Percentiles rank a stretch among this genome's conserved stretches.
These are phyloP conservation scores for Oryctes rhinoceros DNA, from an alignment of 1,140 invertebrate species.

Conservation along the genomic window DNA sequence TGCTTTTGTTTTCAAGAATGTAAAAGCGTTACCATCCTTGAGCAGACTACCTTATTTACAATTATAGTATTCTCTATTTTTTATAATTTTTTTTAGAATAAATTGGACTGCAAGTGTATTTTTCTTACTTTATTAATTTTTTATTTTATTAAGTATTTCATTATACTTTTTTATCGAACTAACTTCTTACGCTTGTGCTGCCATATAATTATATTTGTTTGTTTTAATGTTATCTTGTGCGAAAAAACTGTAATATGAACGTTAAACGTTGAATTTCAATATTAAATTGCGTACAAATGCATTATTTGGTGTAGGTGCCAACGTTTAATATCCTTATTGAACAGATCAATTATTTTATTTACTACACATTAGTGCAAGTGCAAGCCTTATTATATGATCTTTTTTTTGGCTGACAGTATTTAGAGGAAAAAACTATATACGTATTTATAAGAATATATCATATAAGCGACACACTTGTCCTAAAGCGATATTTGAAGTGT, in stretches of 20 bases:
- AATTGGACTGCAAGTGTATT: background rate
- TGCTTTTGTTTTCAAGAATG: background rate
- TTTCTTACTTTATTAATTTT: background rate
- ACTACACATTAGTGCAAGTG: constrained; percentile 20
- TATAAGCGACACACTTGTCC: constrained; percentile 27
- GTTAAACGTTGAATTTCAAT: background rate
- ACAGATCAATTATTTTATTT: background rate
- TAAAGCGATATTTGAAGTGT: constrained; percentile 1
- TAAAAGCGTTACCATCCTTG: background rate
- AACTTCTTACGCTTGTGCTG: constrained; percentile 7
- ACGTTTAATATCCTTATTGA: background rate
- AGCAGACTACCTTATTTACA: constrained; percentile 14
- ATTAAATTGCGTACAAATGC: background rate
- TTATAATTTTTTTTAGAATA: constrained; percentile 20
- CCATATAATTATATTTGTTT: background rate
- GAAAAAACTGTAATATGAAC: constrained; percentile 1
- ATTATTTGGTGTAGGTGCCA: background rate
- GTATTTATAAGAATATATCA: constrained; percentile 32
- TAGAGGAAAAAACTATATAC: constrained; percentile 10
- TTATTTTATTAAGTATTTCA: background rate
- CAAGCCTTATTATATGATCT: constrained; percentile 25
- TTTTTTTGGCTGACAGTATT: constrained; percentile 21
- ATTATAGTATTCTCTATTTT: background rate
- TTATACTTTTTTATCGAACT: too few relatives aligned
- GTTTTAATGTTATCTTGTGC: constrained; percentile 15